Base-by-base conservation (phyloP, 1,140 invertebrate genomes). In the Adelges cooleyi region DNA sequence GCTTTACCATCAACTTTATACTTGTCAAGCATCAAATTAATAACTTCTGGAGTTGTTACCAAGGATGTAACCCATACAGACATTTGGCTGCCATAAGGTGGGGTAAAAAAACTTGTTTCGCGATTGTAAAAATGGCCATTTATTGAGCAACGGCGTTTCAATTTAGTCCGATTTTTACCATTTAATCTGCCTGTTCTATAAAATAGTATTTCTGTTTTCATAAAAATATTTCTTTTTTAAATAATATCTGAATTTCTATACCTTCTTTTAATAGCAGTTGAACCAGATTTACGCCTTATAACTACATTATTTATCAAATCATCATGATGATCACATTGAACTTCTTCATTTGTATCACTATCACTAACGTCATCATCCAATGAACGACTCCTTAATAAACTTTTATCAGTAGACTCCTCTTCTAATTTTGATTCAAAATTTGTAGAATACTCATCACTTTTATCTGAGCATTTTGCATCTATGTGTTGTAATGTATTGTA, bases 121-220 rank as follows among this genome's bases (percentile, higher is more conserved):
- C 87, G 80, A 74, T 92, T 87, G 72, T 92, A 92, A 74, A 86
- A 90, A 74, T 92, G 89, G 1, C 89, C 89, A 74, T 92, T 92
- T 29, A 92, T 92, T 0, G 89, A 91, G 69, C 88, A 91, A 65
- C 89, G 79, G 66, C 87, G 77, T 77, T 84, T 82, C 13, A 88
- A 73, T 73, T 85, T 84, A 67, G 82, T 80, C 33, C 84, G 79
- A 2, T 73, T 71, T 73, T 70, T 44, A 22, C 74, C 80, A 70
- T 81, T 76, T 67, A 80, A 75, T 65, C 82, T 81, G 52, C 86
- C 84, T 36, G 84, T 82, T 70, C 86, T 75, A 69, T 87, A 75
- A 74, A 82, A 79, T 69, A 90, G 82, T n/a, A n/a, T n/a, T n/a
- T n/a, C n/a, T 33, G 11, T 6, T 33, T 33, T 33, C 5, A 33